Base-by-base conservation (phyloP, 2,888 invertebrate genomes). In the Ectemnius continuus region DNA sequence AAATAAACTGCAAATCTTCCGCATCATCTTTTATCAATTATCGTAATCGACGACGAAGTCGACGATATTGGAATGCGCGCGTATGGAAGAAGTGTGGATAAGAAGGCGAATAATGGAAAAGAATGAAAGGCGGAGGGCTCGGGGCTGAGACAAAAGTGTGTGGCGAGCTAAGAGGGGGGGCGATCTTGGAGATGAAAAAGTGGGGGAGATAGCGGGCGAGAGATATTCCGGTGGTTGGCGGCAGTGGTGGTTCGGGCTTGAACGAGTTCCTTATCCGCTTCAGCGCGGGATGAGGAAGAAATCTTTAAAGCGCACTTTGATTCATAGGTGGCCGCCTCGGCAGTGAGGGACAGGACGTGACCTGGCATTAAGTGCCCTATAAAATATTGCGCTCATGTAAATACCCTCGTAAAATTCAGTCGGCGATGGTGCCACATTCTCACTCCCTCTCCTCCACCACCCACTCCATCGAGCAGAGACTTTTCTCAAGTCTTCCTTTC, bases 341-440 rank as follows among this genome's bases (percentile, higher is more conserved):
- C 66, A 64, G 67, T 65, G 79, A 81, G 83, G 81, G 85, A 85
- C 83, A 81, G 84, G 87, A 89, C 90, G 90, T 90, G 90, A 89
- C 88, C 87, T 81, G 79, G 90, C 90, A 90, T 90, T 89, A 89
- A 90, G 89, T 88, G 88, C 83, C 81, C 86, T 84, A 87, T 90
- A 89, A 90, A 90, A 88, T 90, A 89, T 89, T 86, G 87, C 85
- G 85, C 86, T 84, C 88, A 87, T 88, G 88, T 89, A 90, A 90
- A 90, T 90, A 89, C 85, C 83, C 81, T 87, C 88, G 88, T 88
- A 86, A 88, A 88, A 86, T 86, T 85, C 83, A 83, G 77, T 84
- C 81, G 80, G 79, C 81, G 83, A 82, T 81, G 86, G 82, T 60
- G 64, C 62, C 66, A 57, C 66, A 72, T 76, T 52, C 52, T 52